Evolutionary conservation across 2,113 vertebrate species (phyloP), one percentile per base, ranked within the genome.

Genomic region (Semicossyphus pulcher): DNA sequence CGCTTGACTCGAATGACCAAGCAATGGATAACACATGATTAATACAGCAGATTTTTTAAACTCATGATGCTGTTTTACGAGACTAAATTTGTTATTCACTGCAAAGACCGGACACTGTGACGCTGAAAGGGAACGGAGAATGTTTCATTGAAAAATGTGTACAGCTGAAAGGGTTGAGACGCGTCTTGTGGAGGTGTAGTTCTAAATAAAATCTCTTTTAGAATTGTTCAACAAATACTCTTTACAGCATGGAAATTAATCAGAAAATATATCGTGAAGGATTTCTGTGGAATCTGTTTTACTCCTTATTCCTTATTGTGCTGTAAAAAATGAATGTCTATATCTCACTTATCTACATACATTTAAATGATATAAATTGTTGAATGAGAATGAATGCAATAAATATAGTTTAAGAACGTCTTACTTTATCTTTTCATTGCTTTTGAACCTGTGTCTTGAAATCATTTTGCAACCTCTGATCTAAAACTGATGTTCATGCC

Each of bases 51-150:
- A 52, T 54, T 28, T 44, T 76, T 60, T 14, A 72, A 20, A 62
- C 10, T 44, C 12, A 76, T 21, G 3, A 41, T 62, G 9, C 10
- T 4, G n/a, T 37, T 73, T 66, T 34, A 48, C 53, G 65, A 25
- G 10, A 47, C 29, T 26, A 58, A 59, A 60, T 45, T 48, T 45
- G 26, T 26, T 23, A 26, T 65, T 53, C n/a, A n/a, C 18, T 52
- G 11, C 15, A 21, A 52, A 56, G 37, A 34, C 6, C 54, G 14
- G 23, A 56, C 1, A 1, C 20, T 8, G 23, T 44, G 23, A 20
- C 25, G 23, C 39, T 47, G 23, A 66, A 72, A 70, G n/a, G 41
- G 5, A 61, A 49, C 41, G 37, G 45, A 12, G 15, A 61, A 57
- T 39, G 31, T 49, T 59, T 65, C 23, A 51, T 7, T 20, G 14